Evolutionary conservation across 2,797 vertebrate genomes (phyloP).

Genomic region (Xenops minutus): DNA sequence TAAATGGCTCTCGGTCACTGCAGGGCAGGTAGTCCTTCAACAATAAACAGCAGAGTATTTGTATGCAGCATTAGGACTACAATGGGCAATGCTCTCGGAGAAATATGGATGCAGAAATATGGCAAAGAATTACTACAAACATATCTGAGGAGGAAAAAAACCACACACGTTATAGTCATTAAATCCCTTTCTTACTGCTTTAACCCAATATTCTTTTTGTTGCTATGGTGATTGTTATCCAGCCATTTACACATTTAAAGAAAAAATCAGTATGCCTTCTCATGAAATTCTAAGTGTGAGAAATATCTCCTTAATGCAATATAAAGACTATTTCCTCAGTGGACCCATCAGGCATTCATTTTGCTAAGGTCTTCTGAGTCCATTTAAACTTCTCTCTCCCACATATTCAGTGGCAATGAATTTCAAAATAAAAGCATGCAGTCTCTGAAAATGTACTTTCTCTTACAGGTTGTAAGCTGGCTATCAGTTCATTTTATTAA

Average conservation of each 20-base stretch:
- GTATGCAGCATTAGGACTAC: neutral
- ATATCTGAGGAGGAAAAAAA: neutral
- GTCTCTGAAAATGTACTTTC: neutral
- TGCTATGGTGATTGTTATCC: constrained; percentile 53
- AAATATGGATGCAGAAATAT: neutral
- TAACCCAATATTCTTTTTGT: neutral
- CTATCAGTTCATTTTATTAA: constrained; percentile 18
- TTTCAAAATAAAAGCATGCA: neutral
- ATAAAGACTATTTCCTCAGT: constrained; percentile 35
- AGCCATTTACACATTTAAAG: constrained; percentile 43
- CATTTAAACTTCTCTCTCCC: constrained; percentile 5
- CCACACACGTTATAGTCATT: neutral
- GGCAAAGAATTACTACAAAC: neutral
- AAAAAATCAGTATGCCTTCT: constrained; percentile 30
- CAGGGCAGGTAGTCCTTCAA: neutral
- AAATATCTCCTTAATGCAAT: constrained; percentile 29
- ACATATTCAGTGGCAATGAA: neutral
- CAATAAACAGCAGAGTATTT: neutral
- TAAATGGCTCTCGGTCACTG: neutral
- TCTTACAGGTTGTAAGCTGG: neutral
- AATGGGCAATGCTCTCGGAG: neutral
- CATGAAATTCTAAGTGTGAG: constrained; percentile 37
- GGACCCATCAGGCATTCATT: constrained; percentile 24
- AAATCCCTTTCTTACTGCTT: constrained; percentile 1
- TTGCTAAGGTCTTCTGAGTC: constrained; percentile 30